These are phyloP conservation scores for Dasysyrphus tricinctus DNA, from an alignment of 2,888 invertebrate genomes.

Conservation along the genomic window DNA sequence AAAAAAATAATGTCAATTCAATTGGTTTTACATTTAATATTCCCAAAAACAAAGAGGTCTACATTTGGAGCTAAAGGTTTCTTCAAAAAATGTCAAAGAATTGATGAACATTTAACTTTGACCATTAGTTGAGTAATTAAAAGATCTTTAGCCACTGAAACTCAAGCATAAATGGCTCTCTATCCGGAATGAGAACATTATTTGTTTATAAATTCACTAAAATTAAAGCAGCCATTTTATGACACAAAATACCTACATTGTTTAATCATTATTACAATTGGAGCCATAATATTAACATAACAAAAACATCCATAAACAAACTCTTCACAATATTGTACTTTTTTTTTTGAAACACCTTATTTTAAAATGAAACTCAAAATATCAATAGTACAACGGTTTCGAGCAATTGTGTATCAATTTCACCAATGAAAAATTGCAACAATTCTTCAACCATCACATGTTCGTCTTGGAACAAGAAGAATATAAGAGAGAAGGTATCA, in stretches of 20 bases:
- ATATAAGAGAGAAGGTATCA: constrained; percentile 98
- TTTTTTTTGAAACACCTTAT: neutral
- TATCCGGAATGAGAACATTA: too few relatives aligned
- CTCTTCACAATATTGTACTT: neutral
- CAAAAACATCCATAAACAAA: neutral
- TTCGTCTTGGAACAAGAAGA: constrained; percentile 99
- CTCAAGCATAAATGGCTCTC: too few relatives aligned
- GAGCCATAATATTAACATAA: neutral
- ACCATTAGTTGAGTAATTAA: too few relatives aligned
- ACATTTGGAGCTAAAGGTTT: neutral
- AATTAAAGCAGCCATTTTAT: too few relatives aligned
- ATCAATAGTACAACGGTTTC: constrained; percentile 30
- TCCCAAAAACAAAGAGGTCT: neutral
- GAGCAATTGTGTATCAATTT: constrained; percentile 98
- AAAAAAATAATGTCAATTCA: constrained; percentile 23
- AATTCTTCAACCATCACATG: constrained; percentile 99
- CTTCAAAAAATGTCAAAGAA: too few relatives aligned
- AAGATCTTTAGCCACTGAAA: too few relatives aligned
- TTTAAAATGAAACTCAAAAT: neutral
- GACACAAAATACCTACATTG: too few relatives aligned
- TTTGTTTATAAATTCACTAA: too few relatives aligned
- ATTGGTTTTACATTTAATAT: constrained; percentile 1
- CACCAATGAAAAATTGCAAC: constrained; percentile 99
- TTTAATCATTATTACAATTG: too few relatives aligned
- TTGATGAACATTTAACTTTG: too few relatives aligned